phyloP scores from a whole-genome alignment of 2,797 vertebrate species.

The Myotis pilosus region DNA sequence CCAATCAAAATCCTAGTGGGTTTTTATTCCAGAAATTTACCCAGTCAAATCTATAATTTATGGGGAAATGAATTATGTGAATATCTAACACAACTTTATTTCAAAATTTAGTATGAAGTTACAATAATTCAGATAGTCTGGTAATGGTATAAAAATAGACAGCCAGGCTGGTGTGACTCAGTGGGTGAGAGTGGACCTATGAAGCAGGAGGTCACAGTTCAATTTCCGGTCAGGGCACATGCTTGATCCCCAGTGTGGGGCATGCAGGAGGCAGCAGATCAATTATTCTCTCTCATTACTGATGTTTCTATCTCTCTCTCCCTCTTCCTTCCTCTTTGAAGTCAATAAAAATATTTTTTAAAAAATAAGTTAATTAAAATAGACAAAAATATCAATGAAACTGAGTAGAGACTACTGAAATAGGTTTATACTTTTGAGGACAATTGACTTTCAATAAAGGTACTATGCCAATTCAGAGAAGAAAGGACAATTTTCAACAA shows the following conservation, averaged over 20 bases:
- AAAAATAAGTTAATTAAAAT: background rate
- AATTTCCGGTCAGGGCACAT: too few relatives aligned
- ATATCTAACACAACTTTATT: background rate
- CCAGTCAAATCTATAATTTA: background rate
- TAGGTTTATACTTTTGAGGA: background rate
- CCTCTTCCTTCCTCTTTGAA: too few relatives aligned
- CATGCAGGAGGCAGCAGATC: too few relatives aligned
- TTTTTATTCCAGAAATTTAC: background rate
- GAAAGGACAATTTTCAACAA: background rate
- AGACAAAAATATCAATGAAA: background rate
- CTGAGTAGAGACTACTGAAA: background rate
- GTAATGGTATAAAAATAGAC: too few relatives aligned
- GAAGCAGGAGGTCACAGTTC: too few relatives aligned
- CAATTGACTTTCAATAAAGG: background rate
- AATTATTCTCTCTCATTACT: too few relatives aligned
- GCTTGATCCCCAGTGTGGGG: too few relatives aligned
- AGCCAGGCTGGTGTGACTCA: too few relatives aligned
- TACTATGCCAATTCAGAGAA: background rate
- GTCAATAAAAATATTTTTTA: too few relatives aligned
- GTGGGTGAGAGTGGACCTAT: too few relatives aligned
- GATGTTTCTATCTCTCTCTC: too few relatives aligned
- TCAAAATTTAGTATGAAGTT: background rate
- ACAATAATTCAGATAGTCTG: too few relatives aligned
- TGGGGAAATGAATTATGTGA: background rate
- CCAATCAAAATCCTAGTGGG: background rate